Percentiles rank a stretch among this genome's conserved stretches.
phyloP scores from a whole-genome alignment of 2,888 invertebrate species.

The Xestia ashworthii region DNA sequence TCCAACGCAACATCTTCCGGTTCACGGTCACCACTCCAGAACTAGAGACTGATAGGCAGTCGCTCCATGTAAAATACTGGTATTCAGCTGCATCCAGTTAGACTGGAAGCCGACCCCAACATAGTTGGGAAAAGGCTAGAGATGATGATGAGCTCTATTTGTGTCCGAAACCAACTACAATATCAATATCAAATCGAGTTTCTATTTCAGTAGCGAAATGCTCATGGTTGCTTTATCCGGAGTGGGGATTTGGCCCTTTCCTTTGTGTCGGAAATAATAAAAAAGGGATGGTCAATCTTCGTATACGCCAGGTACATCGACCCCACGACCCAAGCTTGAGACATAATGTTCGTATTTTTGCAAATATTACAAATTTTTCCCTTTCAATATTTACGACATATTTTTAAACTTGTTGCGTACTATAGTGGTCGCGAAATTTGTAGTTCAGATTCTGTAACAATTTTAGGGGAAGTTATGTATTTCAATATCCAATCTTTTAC shows the following conservation, averaged over 20 bases:
- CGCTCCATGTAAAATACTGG: too few species aligned
- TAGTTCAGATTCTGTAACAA: not conserved
- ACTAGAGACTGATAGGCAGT: too few species aligned
- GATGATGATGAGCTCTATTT: too few species aligned
- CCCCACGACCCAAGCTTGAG: constrained; percentile 46
- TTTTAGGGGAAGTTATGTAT: not conserved
- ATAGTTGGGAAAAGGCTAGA: too few species aligned
- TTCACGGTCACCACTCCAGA: too few species aligned
- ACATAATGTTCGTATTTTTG: constrained; percentile 36
- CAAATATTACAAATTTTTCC: constrained; percentile 26
- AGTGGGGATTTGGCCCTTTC: constrained; percentile 72
- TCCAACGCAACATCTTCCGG: too few species aligned
- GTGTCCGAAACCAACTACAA: not conserved
- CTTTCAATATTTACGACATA: not conserved
- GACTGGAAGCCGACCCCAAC: too few species aligned
- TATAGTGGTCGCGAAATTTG: constrained; percentile 1
- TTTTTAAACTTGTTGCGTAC: constrained; percentile 22
- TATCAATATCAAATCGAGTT: constrained; percentile 56
- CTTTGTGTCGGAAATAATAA: constrained; percentile 77
- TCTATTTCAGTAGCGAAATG: constrained; percentile 36
- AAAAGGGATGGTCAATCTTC: constrained; percentile 72
- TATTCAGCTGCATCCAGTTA: too few species aligned
- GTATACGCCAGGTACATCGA: constrained; percentile 64
- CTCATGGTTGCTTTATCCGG: constrained; percentile 67
- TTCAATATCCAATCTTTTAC: not conserved